Conservation (phyloP, 2,113 vertebrate genomes). For the Octodon degus region DNA sequence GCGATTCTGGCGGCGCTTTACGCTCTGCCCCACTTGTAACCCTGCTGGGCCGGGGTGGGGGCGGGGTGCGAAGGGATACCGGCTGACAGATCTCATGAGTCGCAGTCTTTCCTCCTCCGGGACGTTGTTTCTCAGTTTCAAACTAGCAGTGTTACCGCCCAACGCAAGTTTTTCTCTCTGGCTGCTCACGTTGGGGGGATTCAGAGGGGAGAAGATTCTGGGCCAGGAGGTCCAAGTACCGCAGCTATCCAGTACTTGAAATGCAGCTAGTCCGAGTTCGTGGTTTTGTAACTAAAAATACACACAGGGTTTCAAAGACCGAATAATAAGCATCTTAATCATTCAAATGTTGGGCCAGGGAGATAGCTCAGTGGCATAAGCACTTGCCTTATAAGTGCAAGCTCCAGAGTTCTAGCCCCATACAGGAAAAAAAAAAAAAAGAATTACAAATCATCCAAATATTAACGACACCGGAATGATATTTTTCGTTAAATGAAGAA, state of each 20-base stretch:
- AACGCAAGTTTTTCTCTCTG: slow-evolving; percentile 20
- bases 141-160: not conserved
- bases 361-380: too few species aligned
- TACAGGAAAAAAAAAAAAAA: too few species aligned
- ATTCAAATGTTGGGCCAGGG: not conserved
- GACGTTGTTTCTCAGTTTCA: not conserved
- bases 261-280: not conserved
- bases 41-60: not conserved
- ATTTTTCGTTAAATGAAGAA: slow-evolving; percentile 26
- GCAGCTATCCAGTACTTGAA: not conserved
- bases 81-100: not conserved
- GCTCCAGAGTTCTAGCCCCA: too few species aligned
- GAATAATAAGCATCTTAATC: not conserved
- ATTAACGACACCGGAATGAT: not conserved
- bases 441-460: too few species aligned
- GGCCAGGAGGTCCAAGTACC: not conserved
- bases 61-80: accelerated
- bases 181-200: not conserved
- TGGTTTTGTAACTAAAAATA: not conserved
- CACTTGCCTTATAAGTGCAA: too few species aligned
- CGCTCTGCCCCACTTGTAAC: not conserved
- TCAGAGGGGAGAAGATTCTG: not conserved
- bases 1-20: accelerated
- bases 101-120: not conserved
- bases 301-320: not conserved